Conservation (phyloP, 2,113 vertebrate species). For the Pogonocichla stellata region DNA sequence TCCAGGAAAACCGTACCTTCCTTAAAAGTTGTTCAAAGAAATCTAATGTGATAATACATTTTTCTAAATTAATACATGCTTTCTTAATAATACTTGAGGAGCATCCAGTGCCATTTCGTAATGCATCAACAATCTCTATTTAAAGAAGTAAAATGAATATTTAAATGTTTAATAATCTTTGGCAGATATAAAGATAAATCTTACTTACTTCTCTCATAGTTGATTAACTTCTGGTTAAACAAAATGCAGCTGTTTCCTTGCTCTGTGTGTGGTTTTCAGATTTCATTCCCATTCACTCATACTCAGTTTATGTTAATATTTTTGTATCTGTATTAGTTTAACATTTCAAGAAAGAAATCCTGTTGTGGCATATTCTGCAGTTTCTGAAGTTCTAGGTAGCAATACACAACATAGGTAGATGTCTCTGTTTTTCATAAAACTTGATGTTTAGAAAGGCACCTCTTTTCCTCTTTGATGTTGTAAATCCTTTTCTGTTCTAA, state of each 20-base stretch:
- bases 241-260: constrained; percentile 34
- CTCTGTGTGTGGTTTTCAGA: constrained; percentile 6
- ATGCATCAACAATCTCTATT: not conserved
- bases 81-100: not conserved
- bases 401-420: not conserved
- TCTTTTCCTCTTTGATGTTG: constrained; percentile 12
- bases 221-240: constrained; percentile 52
- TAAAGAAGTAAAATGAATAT: constrained; percentile 24
- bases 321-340: not conserved
- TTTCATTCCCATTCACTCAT: not conserved
- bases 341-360: not conserved
- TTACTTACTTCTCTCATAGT: constrained; percentile 25
- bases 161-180: constrained; percentile 24
- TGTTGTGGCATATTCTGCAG: not conserved
- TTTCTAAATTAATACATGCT: not conserved
- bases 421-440: not conserved
- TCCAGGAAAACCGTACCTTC: not conserved
- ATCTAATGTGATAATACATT: not conserved
- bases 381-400: not conserved
- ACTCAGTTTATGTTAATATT: constrained; percentile 1
- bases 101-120: not conserved
- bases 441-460: not conserved
- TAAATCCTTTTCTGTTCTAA: constrained; percentile 13
- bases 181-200: constrained; percentile 24
- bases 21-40: constrained; percentile 3